These are phyloP conservation scores for Tenthredo amoena DNA, from an alignment of 2,888 invertebrate species.

Conservation along the genomic window DNA sequence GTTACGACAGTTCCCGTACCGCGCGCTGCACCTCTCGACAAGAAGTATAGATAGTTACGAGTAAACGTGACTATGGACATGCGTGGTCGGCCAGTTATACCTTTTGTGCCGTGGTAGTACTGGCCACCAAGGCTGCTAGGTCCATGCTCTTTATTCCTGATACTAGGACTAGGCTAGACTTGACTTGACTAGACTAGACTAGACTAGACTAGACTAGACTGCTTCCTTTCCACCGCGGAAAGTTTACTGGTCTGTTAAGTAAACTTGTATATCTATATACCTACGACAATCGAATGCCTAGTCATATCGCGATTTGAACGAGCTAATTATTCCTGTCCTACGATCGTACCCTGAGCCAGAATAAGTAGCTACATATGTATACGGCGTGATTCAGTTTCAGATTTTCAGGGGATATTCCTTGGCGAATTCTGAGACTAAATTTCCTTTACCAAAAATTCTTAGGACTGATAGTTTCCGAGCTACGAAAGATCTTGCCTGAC, in stretches of 20 bases:
- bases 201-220: background rate
- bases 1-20: slow-evolving; percentile 67
- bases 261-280: background rate
- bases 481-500: no score
- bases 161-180: background rate
- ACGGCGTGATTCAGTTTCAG: background rate
- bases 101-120: background rate
- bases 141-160: background rate
- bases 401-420: background rate
- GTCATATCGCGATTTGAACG: background rate
- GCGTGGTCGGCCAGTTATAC: slow-evolving; percentile 20
- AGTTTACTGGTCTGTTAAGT: background rate
- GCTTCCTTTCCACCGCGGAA: background rate
- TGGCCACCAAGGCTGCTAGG: slow-evolving; percentile 3
- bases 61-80: slow-evolving; percentile 32
- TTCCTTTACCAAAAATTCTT: no score
- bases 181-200: background rate
- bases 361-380: no score
- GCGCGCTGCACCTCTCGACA: slow-evolving; percentile 5
- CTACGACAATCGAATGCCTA: background rate
- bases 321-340: background rate
- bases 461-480: no score
- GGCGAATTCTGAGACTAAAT: no score
- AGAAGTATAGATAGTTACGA: background rate
- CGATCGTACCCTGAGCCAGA: no score